Base-by-base conservation (phyloP, 2,888 invertebrate genomes). In the Lottia gigantea region DNA sequence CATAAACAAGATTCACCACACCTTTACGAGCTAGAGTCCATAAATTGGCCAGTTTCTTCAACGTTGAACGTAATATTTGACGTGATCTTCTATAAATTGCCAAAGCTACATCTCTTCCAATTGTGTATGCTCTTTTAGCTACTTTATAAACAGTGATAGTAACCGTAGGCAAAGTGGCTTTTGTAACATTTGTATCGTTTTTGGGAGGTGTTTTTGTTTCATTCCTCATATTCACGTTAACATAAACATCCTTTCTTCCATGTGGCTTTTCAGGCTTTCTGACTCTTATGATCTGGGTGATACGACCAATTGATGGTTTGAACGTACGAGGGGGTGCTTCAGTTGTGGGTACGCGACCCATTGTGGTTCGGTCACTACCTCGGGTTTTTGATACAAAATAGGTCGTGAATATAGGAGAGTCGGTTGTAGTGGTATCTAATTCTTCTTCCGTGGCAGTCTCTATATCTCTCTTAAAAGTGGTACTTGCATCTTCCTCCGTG, bases 1-100 rank as follows among this genome's bases (percentile, higher is more conserved):
- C 70, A 40, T 74, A 73, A 3, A 76, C 67, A n/a, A 74, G 66
- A 16, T 70, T 71, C 25, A 68, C 61, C 23, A 68, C 69, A 1
- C 74, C 76, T 15, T 46, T 46, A 8, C 71, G 71, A 71, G 71
- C 71, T 46, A 68, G 64, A 8, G 65, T 64, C 76, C 76, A 76
- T 63, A 76, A 47, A 25, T 67, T 67, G 45, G 74, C 74, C 64
- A 76, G 62, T 66, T 72, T 68, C 46, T 71, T 70, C 55, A 76
- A 66, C 1, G 71, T 71, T 46, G 62, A 65, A 15, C 76, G 69
- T 63, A 76, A 47, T n/a, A 72, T 46, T 47, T 70, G 63, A 19
- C 62, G 46, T 45, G 55, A 65, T 19, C 49, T 67, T 11, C 66
- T 64, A 46, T 74, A 68, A 15, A 72, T 68, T 46, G 67, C 47